Conservation (phyloP, 2,888 invertebrate species). For the Helicoverpa assulta region DNA sequence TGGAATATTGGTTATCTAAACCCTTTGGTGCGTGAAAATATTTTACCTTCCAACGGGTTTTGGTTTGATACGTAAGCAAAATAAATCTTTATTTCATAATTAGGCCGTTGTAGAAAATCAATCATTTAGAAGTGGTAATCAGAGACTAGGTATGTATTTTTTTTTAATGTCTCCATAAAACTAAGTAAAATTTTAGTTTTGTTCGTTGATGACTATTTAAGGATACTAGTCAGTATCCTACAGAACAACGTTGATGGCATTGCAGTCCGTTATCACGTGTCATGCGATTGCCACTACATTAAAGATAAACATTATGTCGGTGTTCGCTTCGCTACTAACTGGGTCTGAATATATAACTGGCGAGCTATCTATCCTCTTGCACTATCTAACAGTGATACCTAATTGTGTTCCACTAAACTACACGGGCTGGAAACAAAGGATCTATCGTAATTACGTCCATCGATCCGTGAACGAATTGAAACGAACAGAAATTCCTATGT, state of each 20-base stretch:
- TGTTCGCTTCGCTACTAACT: slow-evolving; percentile 8
- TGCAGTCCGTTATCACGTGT: slow-evolving; percentile 3
- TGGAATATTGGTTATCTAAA: not conserved
- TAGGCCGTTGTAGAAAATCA: no score
- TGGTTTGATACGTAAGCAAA: not conserved
- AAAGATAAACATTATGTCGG: slow-evolving; percentile 11
- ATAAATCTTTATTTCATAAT: no score
- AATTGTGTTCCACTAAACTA: slow-evolving; percentile 29
- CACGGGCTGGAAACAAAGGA: slow-evolving; percentile 20
- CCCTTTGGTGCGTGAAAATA: not conserved
- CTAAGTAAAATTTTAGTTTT: no score
- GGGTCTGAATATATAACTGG: slow-evolving; percentile 9
- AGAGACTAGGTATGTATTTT: no score
- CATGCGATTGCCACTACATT: slow-evolving; percentile 7
- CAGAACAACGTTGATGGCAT: slow-evolving; percentile 13
- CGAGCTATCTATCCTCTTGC: slow-evolving; percentile 9
- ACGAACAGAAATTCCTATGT: no score
- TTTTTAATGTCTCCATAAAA: no score
- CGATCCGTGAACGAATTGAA: not conserved
- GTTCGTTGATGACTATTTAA: no score
- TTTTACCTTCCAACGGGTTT: not conserved
- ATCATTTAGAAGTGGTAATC: no score
- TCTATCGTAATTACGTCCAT: slow-evolving; percentile 7
- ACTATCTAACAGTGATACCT: slow-evolving; percentile 12
- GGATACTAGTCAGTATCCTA: no score